phyloP scores from a whole-genome alignment of 2,888 invertebrate genomes.

The Leptopilina drosophilae region DNA sequence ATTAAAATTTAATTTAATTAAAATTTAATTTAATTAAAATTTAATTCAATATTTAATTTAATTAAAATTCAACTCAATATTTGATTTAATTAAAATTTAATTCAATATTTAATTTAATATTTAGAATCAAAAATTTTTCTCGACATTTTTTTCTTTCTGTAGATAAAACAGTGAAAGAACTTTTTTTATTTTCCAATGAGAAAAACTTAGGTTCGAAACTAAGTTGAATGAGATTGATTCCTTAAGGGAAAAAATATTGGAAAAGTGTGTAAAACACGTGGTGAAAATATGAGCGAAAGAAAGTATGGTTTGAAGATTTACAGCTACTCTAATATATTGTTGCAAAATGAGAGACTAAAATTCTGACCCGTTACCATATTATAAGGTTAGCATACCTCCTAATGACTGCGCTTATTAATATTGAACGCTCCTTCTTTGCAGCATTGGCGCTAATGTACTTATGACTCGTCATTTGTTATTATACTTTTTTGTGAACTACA shows the following conservation, averaged over 20 bases:
- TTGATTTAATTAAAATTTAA: too few relatives aligned
- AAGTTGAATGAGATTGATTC: too few relatives aligned
- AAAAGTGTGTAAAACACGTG: slow-evolving; percentile 41
- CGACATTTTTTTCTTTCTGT: too few relatives aligned
- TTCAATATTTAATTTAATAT: too few relatives aligned
- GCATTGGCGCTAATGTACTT: slow-evolving; percentile 59
- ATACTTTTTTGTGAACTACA: neutral
- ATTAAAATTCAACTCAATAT: too few relatives aligned
- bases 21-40: too few relatives aligned
- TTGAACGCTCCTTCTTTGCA: slow-evolving; percentile 61
- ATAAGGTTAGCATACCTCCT: slow-evolving; percentile 58
- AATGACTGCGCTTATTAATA: slow-evolving; percentile 67
- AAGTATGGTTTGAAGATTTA: slow-evolving; percentile 54
- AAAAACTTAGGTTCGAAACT: too few relatives aligned
- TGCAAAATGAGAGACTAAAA: slow-evolving; percentile 43
- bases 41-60: too few relatives aligned
- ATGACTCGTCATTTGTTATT: slow-evolving; percentile 59
- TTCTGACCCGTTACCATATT: slow-evolving; percentile 57
- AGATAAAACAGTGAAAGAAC: too few relatives aligned
- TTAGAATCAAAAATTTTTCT: too few relatives aligned
- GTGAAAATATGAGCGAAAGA: slow-evolving; percentile 47
- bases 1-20: too few relatives aligned
- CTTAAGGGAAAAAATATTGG: neutral
- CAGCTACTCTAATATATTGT: slow-evolving; percentile 54
- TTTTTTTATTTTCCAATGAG: too few relatives aligned